These are phyloP conservation scores for Carassius auratus DNA, from an alignment of 2,113 vertebrate species.

Conservation along the genomic window DNA sequence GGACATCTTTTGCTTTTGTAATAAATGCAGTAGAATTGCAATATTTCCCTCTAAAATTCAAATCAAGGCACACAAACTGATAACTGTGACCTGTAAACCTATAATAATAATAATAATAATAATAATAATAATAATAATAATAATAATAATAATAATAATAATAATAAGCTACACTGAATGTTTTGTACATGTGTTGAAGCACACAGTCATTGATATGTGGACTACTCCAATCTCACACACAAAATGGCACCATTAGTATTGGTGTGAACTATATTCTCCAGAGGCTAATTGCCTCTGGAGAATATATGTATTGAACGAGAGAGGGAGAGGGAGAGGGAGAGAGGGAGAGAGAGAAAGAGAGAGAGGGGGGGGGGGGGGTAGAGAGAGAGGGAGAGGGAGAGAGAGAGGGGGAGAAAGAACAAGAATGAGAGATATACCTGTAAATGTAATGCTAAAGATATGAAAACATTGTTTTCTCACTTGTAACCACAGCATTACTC, in stretches of 20 bases:
- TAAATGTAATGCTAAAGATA: constrained; percentile 4
- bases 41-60: neutral
- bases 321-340: neutral
- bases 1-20: neutral
- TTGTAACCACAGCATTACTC: constrained; percentile 27
- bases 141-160: too few species aligned
- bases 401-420: neutral
- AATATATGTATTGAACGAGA: constrained; percentile 43
- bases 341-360: neutral
- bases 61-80: neutral
- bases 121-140: neutral
- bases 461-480: neutral
- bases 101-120: neutral
- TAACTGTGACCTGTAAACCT: neutral
- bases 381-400: neutral
- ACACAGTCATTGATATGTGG: constrained; percentile 12
- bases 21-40: neutral
- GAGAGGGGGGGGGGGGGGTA: neutral
- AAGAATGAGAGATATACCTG: neutral
- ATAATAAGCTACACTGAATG: neutral
- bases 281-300: constrained; percentile 43
- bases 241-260: constrained; percentile 41
- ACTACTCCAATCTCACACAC: constrained; percentile 37
- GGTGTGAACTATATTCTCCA: constrained; percentile 50
- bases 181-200: constrained; percentile 3